A percentile compares a stretch with the other conserved stretches of the same genome.
Conservation (phyloP, 2,888 invertebrate species). For the Luperina testacea region DNA sequence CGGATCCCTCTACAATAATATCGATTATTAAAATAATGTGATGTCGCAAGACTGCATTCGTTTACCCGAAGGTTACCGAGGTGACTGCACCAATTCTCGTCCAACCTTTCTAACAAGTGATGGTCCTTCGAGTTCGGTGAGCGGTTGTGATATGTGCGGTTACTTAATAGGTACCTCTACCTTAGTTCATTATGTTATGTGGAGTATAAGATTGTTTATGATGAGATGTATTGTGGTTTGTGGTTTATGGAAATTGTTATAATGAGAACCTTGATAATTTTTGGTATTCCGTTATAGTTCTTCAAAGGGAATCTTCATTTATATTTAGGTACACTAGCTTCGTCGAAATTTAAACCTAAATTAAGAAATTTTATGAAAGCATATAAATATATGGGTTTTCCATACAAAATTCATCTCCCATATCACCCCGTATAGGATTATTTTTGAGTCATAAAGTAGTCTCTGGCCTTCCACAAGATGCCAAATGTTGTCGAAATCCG, state of each 20-base stretch:
- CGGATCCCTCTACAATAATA: slow-evolving; percentile 7
- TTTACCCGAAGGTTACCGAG: slow-evolving; percentile 42
- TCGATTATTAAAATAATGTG: slow-evolving; percentile 10
- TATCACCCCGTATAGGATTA: too few species aligned
- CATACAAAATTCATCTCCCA: too few species aligned
- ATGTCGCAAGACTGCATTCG: slow-evolving; percentile 32
- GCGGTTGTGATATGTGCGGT: slow-evolving; percentile 32
- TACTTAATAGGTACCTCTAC: slow-evolving; percentile 19
- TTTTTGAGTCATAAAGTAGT: too few species aligned
- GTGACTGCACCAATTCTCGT: slow-evolving; percentile 54
- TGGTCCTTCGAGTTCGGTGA: slow-evolving; percentile 49
- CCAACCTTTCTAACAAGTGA: slow-evolving; percentile 58
- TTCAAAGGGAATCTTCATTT: too few species aligned
- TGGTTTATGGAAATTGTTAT: slow-evolving; percentile 26
- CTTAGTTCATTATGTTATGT: slow-evolving; percentile 19
- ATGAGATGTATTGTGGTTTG: slow-evolving; percentile 15
- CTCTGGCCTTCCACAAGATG: too few species aligned
- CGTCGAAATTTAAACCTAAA: background rate
- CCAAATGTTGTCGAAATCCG: too few species aligned
- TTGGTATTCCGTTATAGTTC: background rate
- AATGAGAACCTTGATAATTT: background rate
- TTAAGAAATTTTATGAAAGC: too few species aligned
- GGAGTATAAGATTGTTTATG: background rate
- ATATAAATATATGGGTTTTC: too few species aligned
- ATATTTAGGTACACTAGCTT: background rate